Evolutionary conservation across 2,797 vertebrate genomes (phyloP).

Genomic region (Scarus forsteni): DNA sequence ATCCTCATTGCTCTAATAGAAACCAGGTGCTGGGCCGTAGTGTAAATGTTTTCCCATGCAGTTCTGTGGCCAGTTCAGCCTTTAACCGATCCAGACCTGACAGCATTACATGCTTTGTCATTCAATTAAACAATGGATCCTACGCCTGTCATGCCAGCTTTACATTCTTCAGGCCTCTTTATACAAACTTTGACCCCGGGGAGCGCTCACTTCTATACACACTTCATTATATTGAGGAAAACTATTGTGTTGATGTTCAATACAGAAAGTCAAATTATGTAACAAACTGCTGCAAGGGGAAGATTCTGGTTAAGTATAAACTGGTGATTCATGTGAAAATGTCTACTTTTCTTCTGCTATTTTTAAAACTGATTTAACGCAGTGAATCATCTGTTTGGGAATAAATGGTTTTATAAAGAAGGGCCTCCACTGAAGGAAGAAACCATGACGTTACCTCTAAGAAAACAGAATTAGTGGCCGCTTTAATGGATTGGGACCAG

Average conservation of each 20-base stretch:
- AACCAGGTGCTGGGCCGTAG: conserved; percentile 78
- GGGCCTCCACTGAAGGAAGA: conserved; percentile 25
- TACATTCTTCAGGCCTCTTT: conserved; percentile 61
- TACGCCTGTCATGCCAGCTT: conserved; percentile 70
- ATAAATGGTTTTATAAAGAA: conserved; percentile 32
- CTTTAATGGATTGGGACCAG: conserved; percentile 72
- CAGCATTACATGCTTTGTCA: conserved; percentile 85
- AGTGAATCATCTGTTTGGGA: conserved; percentile 29
- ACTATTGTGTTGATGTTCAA: conserved; percentile 12
- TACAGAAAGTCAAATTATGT: conserved; percentile 22
- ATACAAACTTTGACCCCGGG: conserved; percentile 47
- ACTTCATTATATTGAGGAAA: conserved; percentile 7
- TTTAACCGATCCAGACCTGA: conserved; percentile 77
- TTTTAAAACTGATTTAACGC: conserved; percentile 34
- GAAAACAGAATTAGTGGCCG: conserved; percentile 77
- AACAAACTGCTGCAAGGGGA: conserved; percentile 8
- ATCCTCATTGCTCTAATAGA: conserved; percentile 75
- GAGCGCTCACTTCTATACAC: background rate
- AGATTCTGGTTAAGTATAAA: conserved; percentile 16
- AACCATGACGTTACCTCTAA: conserved; percentile 59
- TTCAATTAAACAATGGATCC: conserved; percentile 81
- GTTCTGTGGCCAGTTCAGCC: conserved; percentile 70
- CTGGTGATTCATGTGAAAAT: conserved; percentile 11
- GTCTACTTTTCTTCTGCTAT: background rate
- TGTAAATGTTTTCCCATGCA: conserved; percentile 84